Base-by-base conservation (phyloP, 53 echinoderm and acorn worm species). In the Patiria pectinifera region DNA sequence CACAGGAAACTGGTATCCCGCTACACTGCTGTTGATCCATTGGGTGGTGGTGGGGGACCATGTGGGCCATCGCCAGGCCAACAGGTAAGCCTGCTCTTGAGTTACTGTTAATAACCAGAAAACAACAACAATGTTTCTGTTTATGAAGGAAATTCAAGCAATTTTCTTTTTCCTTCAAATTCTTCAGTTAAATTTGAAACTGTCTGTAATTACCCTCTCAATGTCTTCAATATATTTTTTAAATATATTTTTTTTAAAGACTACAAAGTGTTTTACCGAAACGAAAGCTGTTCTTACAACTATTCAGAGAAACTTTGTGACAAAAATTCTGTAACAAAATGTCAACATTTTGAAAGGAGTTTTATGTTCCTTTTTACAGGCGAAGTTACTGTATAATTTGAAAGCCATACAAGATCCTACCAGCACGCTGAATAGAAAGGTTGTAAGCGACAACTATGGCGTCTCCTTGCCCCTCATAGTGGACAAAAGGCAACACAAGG, bases 51-150 rank as follows among this genome's bases (percentile, higher is more conserved):
- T 1, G 94, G 86, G 19, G 97, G 97, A 77, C 95, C 96, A 78
- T 91, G 71, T 78, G 97, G 97, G 3, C 97, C 97, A 90, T 96
- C 97, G 78, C 96, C 97, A 48, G 97, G 97, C 10, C 97, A 97
- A 86, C 96, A 96, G 92, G 97, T 97, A 94, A 97, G 92, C 70
- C 4, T 7, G 24, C 48, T 62, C 3, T 82, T 19, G 14, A 35
- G 35, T 35, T 35, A 48, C 13, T 13, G 15, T 80, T 14, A 80
- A 22, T 14, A 80, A 22, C 25, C 21, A 14, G 45, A 35, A 35
- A 35, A 35, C 35, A 35, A 35, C 35, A 35, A 35, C 35, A 35
- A 35, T 35, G 35, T 35, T 35, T 35, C 35, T 35, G 35, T 35
- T 35, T 35, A 35, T 35, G 35, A 35, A 35, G 35, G 35, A 35